These are phyloP conservation scores for Hirtodrosophila cameraria DNA, from an alignment of 2,888 invertebrate species.

Conservation along the genomic window DNA sequence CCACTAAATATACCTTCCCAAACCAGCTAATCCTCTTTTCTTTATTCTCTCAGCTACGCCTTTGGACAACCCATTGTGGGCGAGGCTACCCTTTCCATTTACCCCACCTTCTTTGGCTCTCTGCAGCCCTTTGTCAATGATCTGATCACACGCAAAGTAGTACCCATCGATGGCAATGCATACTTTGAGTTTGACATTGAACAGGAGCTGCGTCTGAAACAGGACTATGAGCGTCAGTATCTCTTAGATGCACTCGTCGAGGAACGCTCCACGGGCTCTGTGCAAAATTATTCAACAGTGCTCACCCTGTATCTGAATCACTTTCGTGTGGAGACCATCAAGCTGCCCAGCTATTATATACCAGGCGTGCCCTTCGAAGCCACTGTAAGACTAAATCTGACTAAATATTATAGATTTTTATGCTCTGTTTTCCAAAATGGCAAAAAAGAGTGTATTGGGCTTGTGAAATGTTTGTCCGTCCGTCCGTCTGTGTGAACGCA, in stretches of 20 bases:
- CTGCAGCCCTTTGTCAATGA: conserved; percentile 83
- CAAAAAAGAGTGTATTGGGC: too few relatives aligned
- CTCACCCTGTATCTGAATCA: conserved; percentile 92
- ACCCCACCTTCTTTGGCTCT: conserved; percentile 88
- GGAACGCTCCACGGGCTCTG: conserved; percentile 92
- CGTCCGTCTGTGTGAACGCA: too few relatives aligned
- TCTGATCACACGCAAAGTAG: conserved; percentile 88
- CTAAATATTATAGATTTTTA: too few relatives aligned
- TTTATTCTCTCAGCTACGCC: conserved; percentile 68
- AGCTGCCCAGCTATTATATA: conserved; percentile 95
- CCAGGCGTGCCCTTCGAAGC: conserved; percentile 91
- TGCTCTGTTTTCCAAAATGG: too few relatives aligned
- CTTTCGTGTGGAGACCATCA: conserved; percentile 91
- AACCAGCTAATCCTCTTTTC: background rate
- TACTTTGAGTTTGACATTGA: conserved; percentile 91
- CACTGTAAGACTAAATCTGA: too few relatives aligned
- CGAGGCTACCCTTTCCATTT: conserved; percentile 93
- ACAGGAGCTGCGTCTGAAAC: conserved; percentile 92
- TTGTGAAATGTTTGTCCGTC: too few relatives aligned
- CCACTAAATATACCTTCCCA: background rate
- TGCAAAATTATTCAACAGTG: conserved; percentile 92
- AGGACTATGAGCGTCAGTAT: conserved; percentile 90
- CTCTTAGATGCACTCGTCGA: conserved; percentile 95
- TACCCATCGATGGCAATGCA: conserved; percentile 87
- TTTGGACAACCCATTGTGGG: conserved; percentile 93